phyloP scores from a whole-genome alignment of 2,797 vertebrate species.

The Epinephelus awoara region DNA sequence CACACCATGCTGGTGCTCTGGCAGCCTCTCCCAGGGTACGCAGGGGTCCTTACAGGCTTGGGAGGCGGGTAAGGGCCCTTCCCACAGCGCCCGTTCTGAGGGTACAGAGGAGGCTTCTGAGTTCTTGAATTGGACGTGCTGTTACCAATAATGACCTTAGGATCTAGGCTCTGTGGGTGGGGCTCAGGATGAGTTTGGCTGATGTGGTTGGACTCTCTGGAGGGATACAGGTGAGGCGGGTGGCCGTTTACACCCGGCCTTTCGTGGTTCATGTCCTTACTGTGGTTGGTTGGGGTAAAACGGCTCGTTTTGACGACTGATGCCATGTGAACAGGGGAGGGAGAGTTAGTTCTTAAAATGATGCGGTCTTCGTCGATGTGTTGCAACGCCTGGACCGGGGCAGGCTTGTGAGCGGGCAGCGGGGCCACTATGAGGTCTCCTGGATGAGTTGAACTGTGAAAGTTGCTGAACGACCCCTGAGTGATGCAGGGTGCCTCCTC shows the following conservation, averaged over 20 bases:
- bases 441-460: conserved; percentile 50
- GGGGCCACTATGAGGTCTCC: conserved; percentile 60
- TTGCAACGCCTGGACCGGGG: conserved; percentile 26
- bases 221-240: conserved; percentile 66
- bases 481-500: conserved; percentile 64
- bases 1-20: conserved; percentile 84
- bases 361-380: conserved; percentile 61
- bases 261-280: conserved; percentile 58
- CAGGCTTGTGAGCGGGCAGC: conserved; percentile 62
- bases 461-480: conserved; percentile 37
- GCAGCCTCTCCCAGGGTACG: conserved; percentile 75
- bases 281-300: conserved; percentile 52
- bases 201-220: conserved; percentile 65
- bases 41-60: conserved; percentile 69
- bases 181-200: conserved; percentile 43
- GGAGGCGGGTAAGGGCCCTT: conserved; percentile 64
- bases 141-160: conserved; percentile 65
- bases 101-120: conserved; percentile 84
- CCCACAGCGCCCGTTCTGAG: conserved; percentile 80
- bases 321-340: conserved; percentile 77
- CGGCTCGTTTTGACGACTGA: conserved; percentile 80
- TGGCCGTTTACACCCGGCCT: conserved; percentile 72
- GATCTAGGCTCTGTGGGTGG: conserved; percentile 66
- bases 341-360: conserved; percentile 74
- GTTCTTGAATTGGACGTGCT: conserved; percentile 70